phyloP scores from a whole-genome alignment of 2,113 vertebrate genomes.

The Lates calcarifer region DNA sequence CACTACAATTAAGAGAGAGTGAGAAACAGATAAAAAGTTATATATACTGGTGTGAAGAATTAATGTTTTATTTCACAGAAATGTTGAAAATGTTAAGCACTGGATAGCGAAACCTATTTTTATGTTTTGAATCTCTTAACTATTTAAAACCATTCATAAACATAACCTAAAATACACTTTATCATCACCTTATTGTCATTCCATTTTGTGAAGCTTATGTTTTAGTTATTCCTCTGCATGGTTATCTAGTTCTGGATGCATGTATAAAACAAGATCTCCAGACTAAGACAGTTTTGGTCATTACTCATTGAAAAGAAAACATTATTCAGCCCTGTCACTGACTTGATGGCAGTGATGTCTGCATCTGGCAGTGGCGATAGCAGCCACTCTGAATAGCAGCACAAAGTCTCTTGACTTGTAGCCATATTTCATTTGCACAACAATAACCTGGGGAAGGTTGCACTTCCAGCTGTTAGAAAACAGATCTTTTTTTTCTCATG shows the following conservation, averaged over 20 bases:
- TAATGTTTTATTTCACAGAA: not conserved
- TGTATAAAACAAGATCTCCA: constrained; percentile 15
- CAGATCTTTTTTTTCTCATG: constrained; percentile 5
- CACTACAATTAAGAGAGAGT: constrained; percentile 6
- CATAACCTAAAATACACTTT: too few species aligned
- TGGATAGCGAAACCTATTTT: not conserved
- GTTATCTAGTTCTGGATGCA: not conserved
- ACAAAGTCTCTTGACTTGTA: constrained; percentile 23
- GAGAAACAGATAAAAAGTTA: not conserved
- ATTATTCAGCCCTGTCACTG: not conserved
- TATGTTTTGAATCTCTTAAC: not conserved
- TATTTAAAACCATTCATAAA: too few species aligned
- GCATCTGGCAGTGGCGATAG: constrained; percentile 28
- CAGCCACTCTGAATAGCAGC: constrained; percentile 21
- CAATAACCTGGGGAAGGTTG: constrained; percentile 24
- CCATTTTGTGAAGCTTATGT: not conserved
- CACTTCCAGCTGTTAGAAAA: not conserved
- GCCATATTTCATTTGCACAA: constrained; percentile 35
- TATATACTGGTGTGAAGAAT: not conserved
- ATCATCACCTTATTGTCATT: too few species aligned
- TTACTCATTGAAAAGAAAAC: too few species aligned
- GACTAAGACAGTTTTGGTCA: not conserved
- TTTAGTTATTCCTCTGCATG: constrained; percentile 8
- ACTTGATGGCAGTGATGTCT: constrained; percentile 14
- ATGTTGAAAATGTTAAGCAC: not conserved